Evolutionary conservation across 1,140 invertebrate species (phyloP).

Genomic region (Samia ricini): DNA sequence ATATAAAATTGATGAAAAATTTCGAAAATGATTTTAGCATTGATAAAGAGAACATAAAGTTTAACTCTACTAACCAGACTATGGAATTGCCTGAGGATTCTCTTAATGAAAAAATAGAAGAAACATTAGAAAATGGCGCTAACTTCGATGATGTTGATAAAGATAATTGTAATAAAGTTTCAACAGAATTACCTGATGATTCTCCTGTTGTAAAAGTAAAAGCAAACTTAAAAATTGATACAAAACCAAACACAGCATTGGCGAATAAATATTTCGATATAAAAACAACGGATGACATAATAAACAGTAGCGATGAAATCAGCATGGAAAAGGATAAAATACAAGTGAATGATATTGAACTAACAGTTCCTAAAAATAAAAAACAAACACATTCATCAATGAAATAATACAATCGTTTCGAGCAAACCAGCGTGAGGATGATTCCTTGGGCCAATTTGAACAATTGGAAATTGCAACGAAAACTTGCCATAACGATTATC

Average conservation of each 20-base stretch:
- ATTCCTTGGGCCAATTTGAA: slow-evolving; percentile 58
- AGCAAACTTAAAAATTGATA: too few species aligned
- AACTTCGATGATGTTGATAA: neutral
- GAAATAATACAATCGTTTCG: slow-evolving; percentile 22
- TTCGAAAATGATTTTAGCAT: neutral
- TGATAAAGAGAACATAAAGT: neutral
- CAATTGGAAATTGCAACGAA: slow-evolving; percentile 46
- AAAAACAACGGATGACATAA: too few species aligned
- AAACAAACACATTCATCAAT: slow-evolving; percentile 28
- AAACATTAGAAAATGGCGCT: neutral
- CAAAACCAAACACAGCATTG: too few species aligned
- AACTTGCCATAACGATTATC: slow-evolving; percentile 13
- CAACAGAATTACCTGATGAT: neutral
- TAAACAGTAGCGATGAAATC: too few species aligned
- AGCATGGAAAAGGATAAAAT: neutral
- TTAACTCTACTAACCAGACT: neutral
- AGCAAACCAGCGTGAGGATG: slow-evolving; percentile 31
- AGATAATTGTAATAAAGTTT: neutral
- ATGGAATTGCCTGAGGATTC: neutral
- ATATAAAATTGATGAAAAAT: neutral
- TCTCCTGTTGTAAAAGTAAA: too few species aligned
- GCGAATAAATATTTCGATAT: too few species aligned
- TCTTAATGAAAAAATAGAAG: neutral
- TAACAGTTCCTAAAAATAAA: neutral
- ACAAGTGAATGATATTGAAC: neutral